Conservation (phyloP, 2,797 vertebrate genomes). For the Rhyacichthys aspro region DNA sequence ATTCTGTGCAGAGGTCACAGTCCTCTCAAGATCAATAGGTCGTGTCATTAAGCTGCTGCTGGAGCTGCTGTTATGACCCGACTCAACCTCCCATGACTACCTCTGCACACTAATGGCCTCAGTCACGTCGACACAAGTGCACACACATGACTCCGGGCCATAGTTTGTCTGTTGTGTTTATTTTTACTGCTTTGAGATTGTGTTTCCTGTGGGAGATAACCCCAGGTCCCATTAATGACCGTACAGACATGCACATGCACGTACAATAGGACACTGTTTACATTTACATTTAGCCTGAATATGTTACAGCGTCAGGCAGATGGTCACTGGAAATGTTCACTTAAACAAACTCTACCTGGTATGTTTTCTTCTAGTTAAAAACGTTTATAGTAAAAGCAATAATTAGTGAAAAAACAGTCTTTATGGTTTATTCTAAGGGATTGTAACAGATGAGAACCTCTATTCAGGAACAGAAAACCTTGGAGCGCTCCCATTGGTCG, state of each 20-base stretch:
- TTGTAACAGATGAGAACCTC: too few species aligned
- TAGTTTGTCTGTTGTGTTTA: constrained; percentile 15
- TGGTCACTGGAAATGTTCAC: too few species aligned
- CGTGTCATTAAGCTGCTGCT: constrained; percentile 62
- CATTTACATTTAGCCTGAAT: constrained; percentile 12
- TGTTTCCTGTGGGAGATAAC: constrained; percentile 11
- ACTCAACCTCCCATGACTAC: constrained; percentile 42
- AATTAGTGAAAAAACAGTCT: too few species aligned
- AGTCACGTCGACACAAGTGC: constrained; percentile 1
- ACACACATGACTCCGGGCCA: constrained; percentile 2
- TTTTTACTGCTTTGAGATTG: constrained; percentile 4
- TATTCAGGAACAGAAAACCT: too few species aligned
- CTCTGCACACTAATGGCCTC: constrained; percentile 65
- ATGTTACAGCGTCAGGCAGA: background rate
- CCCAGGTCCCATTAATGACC: constrained; percentile 29
- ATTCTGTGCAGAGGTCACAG: constrained; percentile 54
- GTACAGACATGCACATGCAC: background rate
- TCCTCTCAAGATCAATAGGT: constrained; percentile 70
- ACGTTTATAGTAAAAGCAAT: too few species aligned
- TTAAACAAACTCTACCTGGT: too few species aligned
- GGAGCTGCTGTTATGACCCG: constrained; percentile 55
- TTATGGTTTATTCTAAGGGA: too few species aligned
- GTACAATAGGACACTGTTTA: background rate
- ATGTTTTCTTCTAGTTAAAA: too few species aligned
- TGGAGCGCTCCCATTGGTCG: too few species aligned